Evolutionary conservation across 2,113 vertebrate species (phyloP).

Genomic region (Coptodon rendalli): DNA sequence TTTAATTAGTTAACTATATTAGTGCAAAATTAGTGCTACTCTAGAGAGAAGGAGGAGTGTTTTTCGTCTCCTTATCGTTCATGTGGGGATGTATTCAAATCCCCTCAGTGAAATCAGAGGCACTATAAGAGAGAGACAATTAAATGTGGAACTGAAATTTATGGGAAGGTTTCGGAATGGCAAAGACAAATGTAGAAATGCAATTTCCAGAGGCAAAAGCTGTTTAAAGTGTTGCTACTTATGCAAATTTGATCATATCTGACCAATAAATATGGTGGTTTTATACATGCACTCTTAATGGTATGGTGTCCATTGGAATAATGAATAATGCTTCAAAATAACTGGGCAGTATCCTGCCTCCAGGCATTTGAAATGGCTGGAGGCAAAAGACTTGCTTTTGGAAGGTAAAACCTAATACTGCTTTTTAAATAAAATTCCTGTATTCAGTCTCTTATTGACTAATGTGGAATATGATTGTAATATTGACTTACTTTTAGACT

Average conservation of each 20-base stretch:
- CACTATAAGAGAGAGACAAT: background rate
- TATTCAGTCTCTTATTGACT: background rate
- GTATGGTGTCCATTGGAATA: background rate
- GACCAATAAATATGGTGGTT: background rate
- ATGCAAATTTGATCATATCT: background rate
- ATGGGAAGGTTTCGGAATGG: background rate
- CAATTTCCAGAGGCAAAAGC: background rate
- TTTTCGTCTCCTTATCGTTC: background rate
- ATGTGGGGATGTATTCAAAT: background rate
- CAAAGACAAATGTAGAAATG: background rate
- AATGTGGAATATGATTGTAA: background rate
- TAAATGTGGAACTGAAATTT: background rate
- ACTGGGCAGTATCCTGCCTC: background rate
- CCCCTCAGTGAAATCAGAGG: background rate
- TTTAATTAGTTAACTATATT: background rate
- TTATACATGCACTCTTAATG: background rate
- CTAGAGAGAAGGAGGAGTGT: background rate
- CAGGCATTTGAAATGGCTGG: background rate
- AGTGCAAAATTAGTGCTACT: background rate
- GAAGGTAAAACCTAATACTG: background rate
- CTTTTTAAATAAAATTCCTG: background rate
- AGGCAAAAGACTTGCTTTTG: background rate
- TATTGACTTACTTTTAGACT: background rate
- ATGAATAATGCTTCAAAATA: background rate
- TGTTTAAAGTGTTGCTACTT: background rate